These are phyloP conservation scores for Capitella teleta DNA, from an alignment of 1,140 invertebrate species.

Conservation along the genomic window DNA sequence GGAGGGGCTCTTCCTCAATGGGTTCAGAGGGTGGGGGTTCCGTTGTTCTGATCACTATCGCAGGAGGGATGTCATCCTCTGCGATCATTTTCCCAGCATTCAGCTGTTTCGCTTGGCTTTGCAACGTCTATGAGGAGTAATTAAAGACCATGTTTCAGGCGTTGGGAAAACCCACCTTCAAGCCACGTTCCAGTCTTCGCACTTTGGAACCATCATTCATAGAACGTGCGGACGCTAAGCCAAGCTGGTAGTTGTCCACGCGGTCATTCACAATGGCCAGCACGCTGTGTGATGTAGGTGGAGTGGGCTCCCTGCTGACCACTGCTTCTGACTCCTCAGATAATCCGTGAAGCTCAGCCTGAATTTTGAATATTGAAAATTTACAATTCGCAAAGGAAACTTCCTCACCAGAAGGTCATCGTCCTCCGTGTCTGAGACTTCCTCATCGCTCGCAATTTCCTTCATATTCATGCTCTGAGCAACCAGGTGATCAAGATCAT, in stretches of 20 bases:
- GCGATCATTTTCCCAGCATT: conserved; percentile 3
- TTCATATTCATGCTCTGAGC: no score
- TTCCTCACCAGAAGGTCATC: no score
- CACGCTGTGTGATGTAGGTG: neutral
- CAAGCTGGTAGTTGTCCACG: neutral
- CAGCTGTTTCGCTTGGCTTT: conserved; percentile 5
- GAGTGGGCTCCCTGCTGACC: neutral
- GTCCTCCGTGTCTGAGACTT: no score
- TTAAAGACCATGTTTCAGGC: no score
- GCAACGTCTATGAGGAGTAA: conserved; percentile 4
- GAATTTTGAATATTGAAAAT: no score
- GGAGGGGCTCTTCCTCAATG: no score
- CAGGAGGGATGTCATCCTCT: conserved; percentile 10
- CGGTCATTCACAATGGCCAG: neutral
- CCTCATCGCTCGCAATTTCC: no score
- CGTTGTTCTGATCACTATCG: neutral
- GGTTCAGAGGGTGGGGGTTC: no score
- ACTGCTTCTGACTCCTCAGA: no score
- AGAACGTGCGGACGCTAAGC: neutral
- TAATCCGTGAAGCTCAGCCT: no score
- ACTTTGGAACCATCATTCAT: neutral
- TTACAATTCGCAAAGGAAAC: no score
- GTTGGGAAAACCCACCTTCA: neutral
- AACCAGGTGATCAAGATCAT: no score
- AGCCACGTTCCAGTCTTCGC: conserved; percentile 1